These are phyloP conservation scores for Homarus gammarus DNA, from an alignment of 2,888 invertebrate species.

Conservation along the genomic window DNA sequence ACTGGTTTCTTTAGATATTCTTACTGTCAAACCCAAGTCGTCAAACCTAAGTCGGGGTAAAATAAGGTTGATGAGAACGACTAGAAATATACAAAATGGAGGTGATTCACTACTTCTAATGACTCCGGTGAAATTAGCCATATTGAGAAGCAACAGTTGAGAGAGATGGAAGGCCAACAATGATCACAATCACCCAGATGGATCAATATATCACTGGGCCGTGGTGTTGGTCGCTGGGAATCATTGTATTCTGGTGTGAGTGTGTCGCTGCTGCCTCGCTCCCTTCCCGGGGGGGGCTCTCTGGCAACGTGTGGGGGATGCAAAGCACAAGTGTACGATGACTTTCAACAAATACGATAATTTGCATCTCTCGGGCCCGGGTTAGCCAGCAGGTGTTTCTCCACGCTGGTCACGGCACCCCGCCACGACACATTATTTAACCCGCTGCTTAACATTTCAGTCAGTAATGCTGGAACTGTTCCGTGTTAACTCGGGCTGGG, in stretches of 20 bases:
- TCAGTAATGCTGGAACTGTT: not conserved
- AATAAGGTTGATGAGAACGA: too few relatives aligned
- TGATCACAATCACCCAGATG: not conserved
- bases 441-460: constrained; percentile 26
- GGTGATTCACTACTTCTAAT: too few relatives aligned
- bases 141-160: too few relatives aligned
- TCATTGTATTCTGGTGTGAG: not conserved
- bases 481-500: not conserved
- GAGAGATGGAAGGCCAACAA: too few relatives aligned
- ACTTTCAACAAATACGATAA: constrained; percentile 32
- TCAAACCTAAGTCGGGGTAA: too few relatives aligned
- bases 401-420: constrained; percentile 23
- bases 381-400: not conserved
- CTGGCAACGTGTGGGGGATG: constrained; percentile 39
- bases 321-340: constrained; percentile 25
- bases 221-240: not conserved
- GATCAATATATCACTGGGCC: not conserved
- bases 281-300: too few relatives aligned
- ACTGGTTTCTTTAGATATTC: too few relatives aligned
- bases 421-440: not conserved
- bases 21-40: too few relatives aligned
- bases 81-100: too few relatives aligned
- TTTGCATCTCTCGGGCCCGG: not conserved
- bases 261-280: not conserved
- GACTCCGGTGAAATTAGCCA: too few relatives aligned